A percentile compares a stretch with the other conserved stretches of the same genome.
Conservation (phyloP, 2,797 vertebrate species). For the Hippopotamyrus pictus region DNA sequence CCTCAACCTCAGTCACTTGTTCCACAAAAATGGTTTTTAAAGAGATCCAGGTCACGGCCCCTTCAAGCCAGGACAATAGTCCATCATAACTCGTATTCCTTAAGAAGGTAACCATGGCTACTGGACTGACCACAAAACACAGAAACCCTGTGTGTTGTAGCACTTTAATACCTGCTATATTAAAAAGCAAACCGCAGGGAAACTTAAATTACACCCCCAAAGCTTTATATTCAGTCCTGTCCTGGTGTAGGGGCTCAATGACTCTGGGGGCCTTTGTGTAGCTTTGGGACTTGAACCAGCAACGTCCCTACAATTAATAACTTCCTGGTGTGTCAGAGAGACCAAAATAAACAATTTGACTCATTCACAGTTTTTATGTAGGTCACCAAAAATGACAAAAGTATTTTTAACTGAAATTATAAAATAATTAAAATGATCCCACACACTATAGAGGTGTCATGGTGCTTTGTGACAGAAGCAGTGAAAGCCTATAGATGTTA, state of each 20-base stretch:
- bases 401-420: neutral
- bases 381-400: neutral
- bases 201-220: neutral
- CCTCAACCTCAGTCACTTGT: neutral
- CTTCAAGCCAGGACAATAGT: neutral
- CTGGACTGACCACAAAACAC: neutral
- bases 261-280: neutral
- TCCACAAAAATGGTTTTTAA: neutral
- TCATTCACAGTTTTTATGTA: neutral
- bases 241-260: neutral
- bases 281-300: conserved; percentile 16
- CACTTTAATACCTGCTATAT: neutral
- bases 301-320: neutral
- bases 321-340: neutral
- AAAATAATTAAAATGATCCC: conserved; percentile 9
- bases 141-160: neutral
- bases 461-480: neutral
- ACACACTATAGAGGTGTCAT: neutral
- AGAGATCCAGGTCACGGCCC: neutral
- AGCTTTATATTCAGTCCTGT: neutral
- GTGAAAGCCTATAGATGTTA: neutral
- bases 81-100: neutral
- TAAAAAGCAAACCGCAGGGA: neutral
- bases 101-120: neutral
- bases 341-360: neutral